A percentile compares a stretch with the other conserved stretches of the same genome.
Evolutionary conservation across 1,140 invertebrate genomes (phyloP).

Genomic region (Drosophila albomicans): DNA sequence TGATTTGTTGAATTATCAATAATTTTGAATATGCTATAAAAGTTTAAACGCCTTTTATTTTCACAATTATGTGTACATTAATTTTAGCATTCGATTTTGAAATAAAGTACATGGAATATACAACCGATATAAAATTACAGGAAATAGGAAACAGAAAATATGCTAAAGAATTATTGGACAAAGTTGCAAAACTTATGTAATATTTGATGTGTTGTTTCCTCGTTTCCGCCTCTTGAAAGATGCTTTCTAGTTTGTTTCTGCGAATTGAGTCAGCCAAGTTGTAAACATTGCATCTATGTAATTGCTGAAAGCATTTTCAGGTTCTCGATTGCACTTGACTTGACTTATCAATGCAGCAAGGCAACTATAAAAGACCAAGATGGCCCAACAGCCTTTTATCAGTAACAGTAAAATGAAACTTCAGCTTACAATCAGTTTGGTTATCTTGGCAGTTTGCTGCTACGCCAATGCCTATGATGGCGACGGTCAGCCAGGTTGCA

Average conservation of each 20-base stretch:
- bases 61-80: not conserved
- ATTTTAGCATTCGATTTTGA: not conserved
- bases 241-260: not conserved
- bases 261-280: conserved; percentile 5
- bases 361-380: conserved; percentile 58
- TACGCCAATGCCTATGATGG: conserved; percentile 49
- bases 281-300: conserved; percentile 13
- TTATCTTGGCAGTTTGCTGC: conserved; percentile 41
- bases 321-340: conserved; percentile 30
- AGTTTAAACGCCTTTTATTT: not conserved
- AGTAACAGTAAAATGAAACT: conserved; percentile 60
- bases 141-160: not conserved
- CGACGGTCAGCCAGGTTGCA: conserved; percentile 68
- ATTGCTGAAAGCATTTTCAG: conserved; percentile 72
- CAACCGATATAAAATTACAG: not conserved
- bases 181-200: not conserved
- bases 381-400: conserved; percentile 13
- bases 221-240: not conserved
- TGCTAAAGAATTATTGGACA: not conserved
- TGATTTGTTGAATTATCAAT: not conserved
- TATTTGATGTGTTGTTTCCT: conserved; percentile 16
- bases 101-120: not conserved
- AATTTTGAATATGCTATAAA: too few relatives aligned
- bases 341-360: conserved; percentile 27
- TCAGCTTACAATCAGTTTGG: conserved; percentile 53